phyloP scores from a whole-genome alignment of 1,140 invertebrate genomes.

The Bombus confusus region DNA sequence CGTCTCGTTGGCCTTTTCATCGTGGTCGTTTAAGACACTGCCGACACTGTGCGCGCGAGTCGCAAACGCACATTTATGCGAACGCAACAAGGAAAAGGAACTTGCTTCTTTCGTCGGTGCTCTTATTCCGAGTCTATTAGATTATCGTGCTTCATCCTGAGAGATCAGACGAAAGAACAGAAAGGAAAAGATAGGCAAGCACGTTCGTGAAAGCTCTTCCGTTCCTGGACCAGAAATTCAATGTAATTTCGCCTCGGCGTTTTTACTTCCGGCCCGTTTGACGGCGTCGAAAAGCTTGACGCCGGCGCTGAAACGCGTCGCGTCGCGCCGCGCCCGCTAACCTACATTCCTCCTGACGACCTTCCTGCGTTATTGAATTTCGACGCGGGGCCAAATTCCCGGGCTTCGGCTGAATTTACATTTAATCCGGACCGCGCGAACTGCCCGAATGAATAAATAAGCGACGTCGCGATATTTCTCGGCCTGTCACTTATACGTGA shows the following conservation, averaged over 20 bases:
- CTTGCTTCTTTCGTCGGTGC: neutral
- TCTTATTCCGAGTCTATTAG: conserved; percentile 35
- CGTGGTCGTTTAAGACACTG: conserved; percentile 22
- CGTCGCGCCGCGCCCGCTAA: neutral
- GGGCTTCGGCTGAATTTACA: conserved; percentile 32
- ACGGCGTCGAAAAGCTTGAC: conserved; percentile 23
- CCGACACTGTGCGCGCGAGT: too few species aligned
- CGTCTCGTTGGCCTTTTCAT: conserved; percentile 6
- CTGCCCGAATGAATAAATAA: conserved; percentile 34
- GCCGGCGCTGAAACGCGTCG: neutral
- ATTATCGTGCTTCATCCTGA: conserved; percentile 16
- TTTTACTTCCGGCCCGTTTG: conserved; percentile 38
- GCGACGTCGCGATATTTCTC: neutral
- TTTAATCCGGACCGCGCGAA: conserved; percentile 27
- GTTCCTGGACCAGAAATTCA: neutral
- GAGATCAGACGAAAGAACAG: neutral
- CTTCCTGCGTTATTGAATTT: conserved; percentile 46
- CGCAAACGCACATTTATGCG: neutral
- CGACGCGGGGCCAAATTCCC: conserved; percentile 28
- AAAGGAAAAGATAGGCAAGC: neutral
- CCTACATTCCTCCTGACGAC: conserved; percentile 21
- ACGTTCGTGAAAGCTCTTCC: conserved; percentile 6
- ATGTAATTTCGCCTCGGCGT: conserved; percentile 34
- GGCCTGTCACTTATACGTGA: neutral
- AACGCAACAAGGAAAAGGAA: neutral